Evolutionary conservation across 2,113 vertebrate genomes (phyloP).

Genomic region (Alouatta palliata): DNA sequence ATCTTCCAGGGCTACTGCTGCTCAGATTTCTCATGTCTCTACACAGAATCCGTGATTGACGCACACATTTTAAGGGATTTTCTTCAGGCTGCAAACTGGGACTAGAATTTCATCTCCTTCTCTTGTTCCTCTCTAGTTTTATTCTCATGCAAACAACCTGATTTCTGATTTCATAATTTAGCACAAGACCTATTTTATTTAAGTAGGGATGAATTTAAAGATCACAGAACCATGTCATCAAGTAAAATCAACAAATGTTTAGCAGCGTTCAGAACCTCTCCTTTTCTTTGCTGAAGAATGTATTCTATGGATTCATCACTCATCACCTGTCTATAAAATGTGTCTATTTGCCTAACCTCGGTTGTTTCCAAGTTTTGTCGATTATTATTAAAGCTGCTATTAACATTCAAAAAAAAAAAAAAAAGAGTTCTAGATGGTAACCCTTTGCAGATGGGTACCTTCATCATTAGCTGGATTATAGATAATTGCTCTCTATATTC

Average conservation of each 20-base stretch:
- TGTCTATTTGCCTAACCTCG: too few species aligned
- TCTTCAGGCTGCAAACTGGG: background rate
- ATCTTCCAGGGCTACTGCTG: background rate
- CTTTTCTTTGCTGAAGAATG: background rate
- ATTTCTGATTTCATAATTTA: conserved; percentile 11
- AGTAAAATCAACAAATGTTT: background rate
- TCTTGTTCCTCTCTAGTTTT: background rate
- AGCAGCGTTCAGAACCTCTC: background rate
- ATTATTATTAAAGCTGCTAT: too few species aligned
- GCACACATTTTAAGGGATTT: background rate
- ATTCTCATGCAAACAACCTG: background rate
- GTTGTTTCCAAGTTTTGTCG: too few species aligned
- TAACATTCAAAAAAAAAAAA: too few species aligned
- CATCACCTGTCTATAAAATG: background rate
- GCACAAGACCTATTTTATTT: background rate
- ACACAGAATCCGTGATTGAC: background rate
- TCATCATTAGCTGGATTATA: background rate
- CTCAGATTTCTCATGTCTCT: background rate
- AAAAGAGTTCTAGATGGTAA: background rate
- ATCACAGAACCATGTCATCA: background rate
- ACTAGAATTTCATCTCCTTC: conserved; percentile 1
- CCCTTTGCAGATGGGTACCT: background rate
- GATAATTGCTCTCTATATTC: background rate
- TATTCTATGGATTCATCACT: background rate
- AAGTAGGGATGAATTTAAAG: conserved; percentile 5